phyloP scores from a whole-genome alignment of 1,140 invertebrate genomes.

The Stenopsyche tienmushanensis region DNA sequence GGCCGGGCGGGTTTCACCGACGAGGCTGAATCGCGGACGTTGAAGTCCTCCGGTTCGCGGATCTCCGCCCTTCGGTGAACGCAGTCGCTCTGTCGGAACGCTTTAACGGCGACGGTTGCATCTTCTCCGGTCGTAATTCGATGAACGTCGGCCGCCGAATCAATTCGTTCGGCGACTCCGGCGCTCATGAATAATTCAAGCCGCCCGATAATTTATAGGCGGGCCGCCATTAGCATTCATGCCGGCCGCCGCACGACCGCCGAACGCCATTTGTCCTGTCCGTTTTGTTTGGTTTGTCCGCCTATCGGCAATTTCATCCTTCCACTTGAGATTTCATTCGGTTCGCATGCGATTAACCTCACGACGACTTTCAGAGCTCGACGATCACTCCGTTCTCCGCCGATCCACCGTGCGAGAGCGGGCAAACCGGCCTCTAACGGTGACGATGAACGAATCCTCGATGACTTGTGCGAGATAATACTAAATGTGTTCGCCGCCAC shows the following conservation, averaged over 20 bases:
- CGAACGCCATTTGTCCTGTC: slow-evolving; percentile 36
- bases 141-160: slow-evolving; percentile 28
- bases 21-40: too few species aligned
- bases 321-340: background rate
- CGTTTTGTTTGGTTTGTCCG: slow-evolving; percentile 29
- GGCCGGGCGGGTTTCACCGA: too few species aligned
- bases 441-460: too few species aligned
- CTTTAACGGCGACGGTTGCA: slow-evolving; percentile 2
- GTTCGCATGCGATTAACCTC: background rate
- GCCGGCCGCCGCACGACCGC: slow-evolving; percentile 19
- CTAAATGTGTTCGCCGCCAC: too few species aligned
- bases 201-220: slow-evolving; percentile 35
- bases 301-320: background rate
- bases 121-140: slow-evolving; percentile 25
- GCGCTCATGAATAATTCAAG: slow-evolving; percentile 40
- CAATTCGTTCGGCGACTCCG: slow-evolving; percentile 33
- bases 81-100: slow-evolving; percentile 10
- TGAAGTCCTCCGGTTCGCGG: too few species aligned
- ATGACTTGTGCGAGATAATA: too few species aligned
- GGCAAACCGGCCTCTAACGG: too few species aligned
- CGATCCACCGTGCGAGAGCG: too few species aligned
- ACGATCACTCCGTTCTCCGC: too few species aligned
- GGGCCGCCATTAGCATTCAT: slow-evolving; percentile 38
- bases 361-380: background rate
- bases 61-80: too few species aligned